phyloP scores from a whole-genome alignment of 2,888 invertebrate species.

The Charanyca ferruginea region DNA sequence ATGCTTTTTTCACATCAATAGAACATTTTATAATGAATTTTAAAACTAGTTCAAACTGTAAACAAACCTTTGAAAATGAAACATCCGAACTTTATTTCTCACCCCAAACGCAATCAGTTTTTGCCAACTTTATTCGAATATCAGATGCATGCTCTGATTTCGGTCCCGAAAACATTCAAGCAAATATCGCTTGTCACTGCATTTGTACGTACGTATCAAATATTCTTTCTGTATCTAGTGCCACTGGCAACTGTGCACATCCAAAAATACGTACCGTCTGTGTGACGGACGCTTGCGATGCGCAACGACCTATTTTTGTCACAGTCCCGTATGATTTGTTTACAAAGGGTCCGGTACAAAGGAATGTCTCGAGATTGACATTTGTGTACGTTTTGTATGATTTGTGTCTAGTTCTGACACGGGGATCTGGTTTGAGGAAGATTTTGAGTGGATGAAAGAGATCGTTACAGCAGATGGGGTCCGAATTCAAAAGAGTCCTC shows the following conservation, averaged over 20 bases:
- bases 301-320: constrained; percentile 75
- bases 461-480: constrained; percentile 13
- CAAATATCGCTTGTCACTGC: constrained; percentile 44
- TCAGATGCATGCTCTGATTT: constrained; percentile 13
- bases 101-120: constrained; percentile 8
- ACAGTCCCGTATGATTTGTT: constrained; percentile 72
- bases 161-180: constrained; percentile 11
- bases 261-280: constrained; percentile 75
- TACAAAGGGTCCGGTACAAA: constrained; percentile 74
- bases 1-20: neutral
- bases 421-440: constrained; percentile 33
- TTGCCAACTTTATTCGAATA: constrained; percentile 24
- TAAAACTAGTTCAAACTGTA: neutral
- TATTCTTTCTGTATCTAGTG: constrained; percentile 63
- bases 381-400: constrained; percentile 52
- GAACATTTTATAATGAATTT: neutral
- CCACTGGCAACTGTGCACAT: constrained; percentile 72
- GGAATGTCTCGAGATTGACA: constrained; percentile 64
- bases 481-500: neutral
- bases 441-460: constrained; percentile 24
- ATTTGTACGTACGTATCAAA: constrained; percentile 45
- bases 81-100: neutral
- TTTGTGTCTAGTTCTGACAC: constrained; percentile 48
- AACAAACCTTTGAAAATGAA: neutral
- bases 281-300: constrained; percentile 65